Evolutionary conservation across 2,113 vertebrate species (phyloP).

Genomic region (Oncorhynchus mykiss): DNA sequence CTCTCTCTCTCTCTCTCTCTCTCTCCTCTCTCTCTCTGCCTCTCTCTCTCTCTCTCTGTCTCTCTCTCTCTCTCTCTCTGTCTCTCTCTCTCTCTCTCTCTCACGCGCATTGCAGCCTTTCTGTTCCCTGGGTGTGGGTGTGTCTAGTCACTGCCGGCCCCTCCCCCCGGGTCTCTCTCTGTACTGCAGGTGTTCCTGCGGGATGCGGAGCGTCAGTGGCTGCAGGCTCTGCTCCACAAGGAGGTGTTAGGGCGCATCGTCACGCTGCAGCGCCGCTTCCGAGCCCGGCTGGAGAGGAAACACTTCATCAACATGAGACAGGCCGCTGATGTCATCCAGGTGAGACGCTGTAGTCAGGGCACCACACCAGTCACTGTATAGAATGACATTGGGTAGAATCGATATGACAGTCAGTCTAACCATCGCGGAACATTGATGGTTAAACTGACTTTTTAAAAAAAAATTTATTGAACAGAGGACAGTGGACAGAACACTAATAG

Average conservation of each 20-base stretch:
- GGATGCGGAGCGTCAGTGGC: conserved; percentile 85
- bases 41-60: too few relatives aligned
- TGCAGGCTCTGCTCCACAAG: conserved; percentile 89
- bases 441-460: too few relatives aligned
- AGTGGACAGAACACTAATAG: too few relatives aligned
- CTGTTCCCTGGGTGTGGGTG: not conserved
- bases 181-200: conserved; percentile 87
- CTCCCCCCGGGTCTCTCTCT: not conserved
- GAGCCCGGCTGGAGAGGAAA: conserved; percentile 81
- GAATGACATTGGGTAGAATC: too few relatives aligned
- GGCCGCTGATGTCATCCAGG: conserved; percentile 82
- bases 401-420: too few relatives aligned
- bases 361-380: too few relatives aligned
- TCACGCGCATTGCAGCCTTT: not conserved
- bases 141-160: not conserved
- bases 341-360: conserved; percentile 43
- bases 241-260: conserved; percentile 88
- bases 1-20: too few relatives aligned
- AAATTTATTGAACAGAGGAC: too few relatives aligned
- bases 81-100: too few relatives aligned
- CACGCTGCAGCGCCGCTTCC: conserved; percentile 85
- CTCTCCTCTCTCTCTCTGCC: too few relatives aligned
- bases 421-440: too few relatives aligned
- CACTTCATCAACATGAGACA: conserved; percentile 81
- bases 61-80: too few relatives aligned